Percentiles rank a stretch among this genome's conserved stretches.
These are phyloP conservation scores for Aythya fuligula DNA, from an alignment of 2,797 vertebrate genomes.

Conservation along the genomic window DNA sequence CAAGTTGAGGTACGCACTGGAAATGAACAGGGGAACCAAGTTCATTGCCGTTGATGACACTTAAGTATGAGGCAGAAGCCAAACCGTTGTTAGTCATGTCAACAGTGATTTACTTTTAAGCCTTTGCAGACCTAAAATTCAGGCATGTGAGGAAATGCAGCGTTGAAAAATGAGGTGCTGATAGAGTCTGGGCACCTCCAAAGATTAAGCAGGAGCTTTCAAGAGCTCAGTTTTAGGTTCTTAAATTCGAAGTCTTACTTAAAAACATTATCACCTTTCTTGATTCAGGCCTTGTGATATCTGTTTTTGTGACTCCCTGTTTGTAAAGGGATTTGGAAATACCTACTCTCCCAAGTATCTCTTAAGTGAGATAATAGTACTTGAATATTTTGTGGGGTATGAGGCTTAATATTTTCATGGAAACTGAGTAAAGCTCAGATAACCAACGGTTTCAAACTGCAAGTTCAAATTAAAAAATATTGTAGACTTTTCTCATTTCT, in stretches of 20 bases:
- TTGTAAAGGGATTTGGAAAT: conserved; percentile 31
- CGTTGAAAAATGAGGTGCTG: conserved; percentile 43
- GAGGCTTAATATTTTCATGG: neutral
- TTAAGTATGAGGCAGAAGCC: conserved; percentile 26
- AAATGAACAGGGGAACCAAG: neutral
- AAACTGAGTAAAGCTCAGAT: neutral
- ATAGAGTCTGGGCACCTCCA: conserved; percentile 34
- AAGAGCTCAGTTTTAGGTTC: conserved; percentile 26
- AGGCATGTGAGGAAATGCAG: neutral
- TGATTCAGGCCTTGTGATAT: neutral
- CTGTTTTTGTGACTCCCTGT: neutral
- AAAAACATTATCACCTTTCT: neutral
- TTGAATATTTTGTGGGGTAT: neutral
- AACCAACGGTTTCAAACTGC: neutral
- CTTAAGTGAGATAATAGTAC: conserved; percentile 11
- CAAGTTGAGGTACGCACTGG: neutral
- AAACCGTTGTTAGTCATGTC: conserved; percentile 40
- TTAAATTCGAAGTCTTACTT: conserved; percentile 50
- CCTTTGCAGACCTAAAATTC: conserved; percentile 32
- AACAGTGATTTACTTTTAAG: conserved; percentile 51
- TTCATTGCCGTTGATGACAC: conserved; percentile 12
- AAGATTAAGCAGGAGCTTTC: conserved; percentile 46
- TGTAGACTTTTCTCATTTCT: neutral
- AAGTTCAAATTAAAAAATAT: neutral
- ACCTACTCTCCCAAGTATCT: neutral